Conservation (phyloP, 2,888 invertebrate genomes). For the Esperia sulphurella region DNA sequence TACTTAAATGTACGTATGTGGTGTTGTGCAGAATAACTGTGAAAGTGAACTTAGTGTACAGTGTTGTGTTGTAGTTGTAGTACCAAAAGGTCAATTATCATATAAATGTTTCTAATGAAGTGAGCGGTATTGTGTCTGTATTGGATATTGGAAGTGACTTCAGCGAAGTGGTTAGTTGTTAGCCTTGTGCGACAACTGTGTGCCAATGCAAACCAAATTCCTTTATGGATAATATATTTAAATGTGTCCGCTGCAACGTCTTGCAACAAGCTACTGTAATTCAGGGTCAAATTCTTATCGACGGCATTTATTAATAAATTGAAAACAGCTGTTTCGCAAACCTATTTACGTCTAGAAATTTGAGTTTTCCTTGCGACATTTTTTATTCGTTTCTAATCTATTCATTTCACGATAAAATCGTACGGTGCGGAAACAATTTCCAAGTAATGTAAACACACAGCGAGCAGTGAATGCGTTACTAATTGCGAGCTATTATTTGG, state of each 20-base stretch:
- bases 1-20: background rate
- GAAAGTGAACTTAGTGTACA: background rate
- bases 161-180: slow-evolving; percentile 54
- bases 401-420: slow-evolving; percentile 14
- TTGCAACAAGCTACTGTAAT: slow-evolving; percentile 20
- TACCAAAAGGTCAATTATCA: slow-evolving; percentile 58
- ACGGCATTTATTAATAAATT: slow-evolving; percentile 1
- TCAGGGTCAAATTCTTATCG: slow-evolving; percentile 48
- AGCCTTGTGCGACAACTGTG: slow-evolving; percentile 52
- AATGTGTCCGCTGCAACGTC: slow-evolving; percentile 53
- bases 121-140: slow-evolving; percentile 53
- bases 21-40: background rate
- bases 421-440: slow-evolving; percentile 9
- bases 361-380: background rate
- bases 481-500: slow-evolving; percentile 35
- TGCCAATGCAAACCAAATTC: slow-evolving; percentile 42
- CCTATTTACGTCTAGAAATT: background rate
- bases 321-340: slow-evolving; percentile 5
- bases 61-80: slow-evolving; percentile 37
- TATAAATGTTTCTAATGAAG: slow-evolving; percentile 49
- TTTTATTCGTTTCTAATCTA: slow-evolving; percentile 37
- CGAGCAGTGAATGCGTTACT: slow-evolving; percentile 38
- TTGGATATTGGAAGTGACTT: slow-evolving; percentile 51
- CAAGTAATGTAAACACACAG: background rate
- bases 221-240: slow-evolving; percentile 53